Evolutionary conservation across 1,140 invertebrate species (phyloP), one percentile per base, ranked within the genome.

Genomic region (Ostrea denselamellosa): DNA sequence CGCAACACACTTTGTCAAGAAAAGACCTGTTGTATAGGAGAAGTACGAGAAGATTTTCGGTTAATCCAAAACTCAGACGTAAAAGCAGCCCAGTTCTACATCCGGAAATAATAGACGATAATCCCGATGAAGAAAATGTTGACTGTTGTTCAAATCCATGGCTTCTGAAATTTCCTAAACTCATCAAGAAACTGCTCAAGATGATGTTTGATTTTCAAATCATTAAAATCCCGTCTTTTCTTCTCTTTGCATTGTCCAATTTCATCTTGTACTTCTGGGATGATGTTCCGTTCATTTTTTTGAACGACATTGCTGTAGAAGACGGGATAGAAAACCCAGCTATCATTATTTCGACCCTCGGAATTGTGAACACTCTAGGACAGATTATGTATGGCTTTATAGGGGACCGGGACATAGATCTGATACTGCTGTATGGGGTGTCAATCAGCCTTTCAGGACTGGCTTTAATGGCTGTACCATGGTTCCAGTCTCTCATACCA

Each of bases 271-370:
- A 93, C 52, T 93, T 93, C 86, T 93, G 93, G 92, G 91, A 90
- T 90, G 93, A 93, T 88, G 91, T 93, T 22, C 94, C 94, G 9
- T 94, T 93, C 85, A 91, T 94, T 17, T 94, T 93, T 89, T 88
- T 93, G 10, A 87, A 91, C 19, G 93, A 94, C 86, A 90, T 90
- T 85, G 92, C 93, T 19, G 87, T 88, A 56, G 91, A 92, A 28
- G 86, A 90, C 14, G 93, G 93, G 53, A 91, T 93, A 51, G 52
- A 68, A 0, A 81, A 97, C 88, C 98, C 98, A 0, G 97, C 98
- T 2, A 97, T 97, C 93, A 95, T 99, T 62, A 93, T 99, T 14
- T 99, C 98, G 2, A 97, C 99, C 85, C 99, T 99, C 93, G 99
- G 96, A 22, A 95, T 95, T 17, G 93, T 94, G 19, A 95, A 95